Evolutionary conservation across 2,113 vertebrate genomes (phyloP).

Genomic region (Pongo abelii): DNA sequence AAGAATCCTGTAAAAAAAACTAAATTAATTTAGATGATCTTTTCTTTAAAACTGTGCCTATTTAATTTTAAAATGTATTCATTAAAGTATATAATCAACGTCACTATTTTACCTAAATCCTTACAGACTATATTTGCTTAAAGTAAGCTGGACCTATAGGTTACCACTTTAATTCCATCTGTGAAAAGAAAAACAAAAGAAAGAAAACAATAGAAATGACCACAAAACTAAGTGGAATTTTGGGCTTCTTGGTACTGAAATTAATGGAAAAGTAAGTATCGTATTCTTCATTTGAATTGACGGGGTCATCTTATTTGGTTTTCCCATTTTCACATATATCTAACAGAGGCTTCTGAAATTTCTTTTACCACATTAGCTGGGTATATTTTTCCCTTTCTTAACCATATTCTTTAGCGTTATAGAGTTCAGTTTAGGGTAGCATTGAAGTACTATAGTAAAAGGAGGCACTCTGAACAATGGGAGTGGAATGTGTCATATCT

Average conservation of each 20-base stretch:
- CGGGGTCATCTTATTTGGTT: not conserved
- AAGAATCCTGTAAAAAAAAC: conserved; percentile 13
- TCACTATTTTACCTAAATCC: not conserved
- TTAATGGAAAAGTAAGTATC: not conserved
- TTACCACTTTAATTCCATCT: not conserved
- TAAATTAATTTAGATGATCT: not conserved
- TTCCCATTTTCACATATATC: not conserved
- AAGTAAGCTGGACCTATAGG: not conserved
- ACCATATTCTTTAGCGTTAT: not conserved
- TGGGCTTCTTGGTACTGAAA: not conserved
- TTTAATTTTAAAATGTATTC: conserved; percentile 24
- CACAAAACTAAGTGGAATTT: not conserved
- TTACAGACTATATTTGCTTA: not conserved
- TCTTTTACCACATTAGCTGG: not conserved
- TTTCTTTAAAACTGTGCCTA: conserved; percentile 10
- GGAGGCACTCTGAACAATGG: not conserved
- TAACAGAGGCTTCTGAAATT: not conserved
- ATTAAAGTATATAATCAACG: not conserved
- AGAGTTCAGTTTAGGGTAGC: not conserved
- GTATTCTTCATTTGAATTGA: not conserved
- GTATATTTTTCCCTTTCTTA: not conserved
- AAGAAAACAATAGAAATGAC: not conserved
- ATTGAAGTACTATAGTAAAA: not conserved
- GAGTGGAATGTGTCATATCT: not conserved
- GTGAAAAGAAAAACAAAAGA: not conserved